Evolutionary conservation across 2,113 vertebrate species (phyloP).

Genomic region (Dipodomys stephensi): DNA sequence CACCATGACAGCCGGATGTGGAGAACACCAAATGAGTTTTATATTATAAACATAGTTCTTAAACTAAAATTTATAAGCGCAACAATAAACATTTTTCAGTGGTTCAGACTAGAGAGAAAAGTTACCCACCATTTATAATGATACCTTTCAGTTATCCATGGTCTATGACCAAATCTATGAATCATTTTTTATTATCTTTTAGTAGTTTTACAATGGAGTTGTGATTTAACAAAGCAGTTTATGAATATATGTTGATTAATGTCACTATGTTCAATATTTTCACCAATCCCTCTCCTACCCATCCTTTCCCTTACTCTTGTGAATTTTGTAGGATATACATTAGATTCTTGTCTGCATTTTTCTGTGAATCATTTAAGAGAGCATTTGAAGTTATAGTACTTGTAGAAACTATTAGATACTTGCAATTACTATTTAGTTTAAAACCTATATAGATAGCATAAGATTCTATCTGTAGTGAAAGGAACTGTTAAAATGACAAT

Average conservation of each 20-base stretch:
- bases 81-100: constrained; percentile 1
- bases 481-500: not conserved
- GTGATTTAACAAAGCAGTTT: too few relatives aligned
- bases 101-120: not conserved
- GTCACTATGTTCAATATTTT: too few relatives aligned
- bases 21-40: not conserved
- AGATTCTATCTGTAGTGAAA: not conserved
- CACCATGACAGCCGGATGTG: not conserved
- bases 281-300: too few relatives aligned
- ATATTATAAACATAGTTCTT: not conserved
- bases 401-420: not conserved
- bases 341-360: too few relatives aligned
- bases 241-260: too few relatives aligned
- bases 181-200: not conserved
- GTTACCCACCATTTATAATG: not conserved
- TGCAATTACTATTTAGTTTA: not conserved
- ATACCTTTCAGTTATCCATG: not conserved
- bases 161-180: not conserved
- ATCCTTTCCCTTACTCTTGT: too few relatives aligned
- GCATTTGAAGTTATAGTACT: not conserved
- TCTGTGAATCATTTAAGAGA: not conserved
- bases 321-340: too few relatives aligned
- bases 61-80: not conserved
- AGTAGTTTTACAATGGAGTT: too few relatives aligned
- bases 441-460: not conserved